Conservation (phyloP, 2,113 vertebrate genomes). For the Menura novaehollandiae region DNA sequence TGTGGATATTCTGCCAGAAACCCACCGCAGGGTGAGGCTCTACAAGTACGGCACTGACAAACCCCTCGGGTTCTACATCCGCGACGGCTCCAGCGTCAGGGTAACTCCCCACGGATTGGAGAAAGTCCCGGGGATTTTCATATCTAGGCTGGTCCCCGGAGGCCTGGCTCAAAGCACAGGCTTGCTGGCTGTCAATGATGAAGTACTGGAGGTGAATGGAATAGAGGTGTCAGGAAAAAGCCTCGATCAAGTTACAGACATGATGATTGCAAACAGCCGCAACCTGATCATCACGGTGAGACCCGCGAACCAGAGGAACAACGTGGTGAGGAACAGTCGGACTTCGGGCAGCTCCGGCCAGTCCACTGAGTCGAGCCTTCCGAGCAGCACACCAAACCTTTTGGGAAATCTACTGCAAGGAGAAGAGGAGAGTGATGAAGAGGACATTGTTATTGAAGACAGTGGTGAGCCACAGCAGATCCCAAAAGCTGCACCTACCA, state of each 20-base stretch:
- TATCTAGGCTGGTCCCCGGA: constrained; percentile 89
- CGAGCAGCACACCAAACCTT: constrained; percentile 67
- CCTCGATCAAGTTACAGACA: constrained; percentile 97
- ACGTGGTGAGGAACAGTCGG: constrained; percentile 85
- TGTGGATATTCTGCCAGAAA: constrained; percentile 96
- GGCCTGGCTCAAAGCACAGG: constrained; percentile 96
- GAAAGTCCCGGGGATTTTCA: constrained; percentile 94
- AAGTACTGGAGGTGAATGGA: constrained; percentile 95
- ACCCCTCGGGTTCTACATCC: constrained; percentile 95
- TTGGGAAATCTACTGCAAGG: constrained; percentile 80
- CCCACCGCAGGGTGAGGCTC: constrained; percentile 89
- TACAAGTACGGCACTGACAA: constrained; percentile 97
- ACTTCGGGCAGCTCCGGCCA: constrained; percentile 91
- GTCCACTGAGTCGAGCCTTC: constrained; percentile 91
- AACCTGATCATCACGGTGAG: constrained; percentile 97
- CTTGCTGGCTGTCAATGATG: constrained; percentile 92
- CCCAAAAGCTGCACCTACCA: constrained; percentile 52
- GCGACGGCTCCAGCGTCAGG: constrained; percentile 92
- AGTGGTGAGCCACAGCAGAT: constrained; percentile 75
- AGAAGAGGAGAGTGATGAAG: constrained; percentile 91
- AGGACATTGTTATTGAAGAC: constrained; percentile 89
- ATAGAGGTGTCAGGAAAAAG: constrained; percentile 96
- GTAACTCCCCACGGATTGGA: constrained; percentile 92
- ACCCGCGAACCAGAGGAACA: constrained; percentile 96
- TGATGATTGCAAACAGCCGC: constrained; percentile 99